Evolutionary conservation across 2,113 vertebrate species (phyloP), one percentile per base, ranked within the genome.

Genomic region (Sterna hirundo): DNA sequence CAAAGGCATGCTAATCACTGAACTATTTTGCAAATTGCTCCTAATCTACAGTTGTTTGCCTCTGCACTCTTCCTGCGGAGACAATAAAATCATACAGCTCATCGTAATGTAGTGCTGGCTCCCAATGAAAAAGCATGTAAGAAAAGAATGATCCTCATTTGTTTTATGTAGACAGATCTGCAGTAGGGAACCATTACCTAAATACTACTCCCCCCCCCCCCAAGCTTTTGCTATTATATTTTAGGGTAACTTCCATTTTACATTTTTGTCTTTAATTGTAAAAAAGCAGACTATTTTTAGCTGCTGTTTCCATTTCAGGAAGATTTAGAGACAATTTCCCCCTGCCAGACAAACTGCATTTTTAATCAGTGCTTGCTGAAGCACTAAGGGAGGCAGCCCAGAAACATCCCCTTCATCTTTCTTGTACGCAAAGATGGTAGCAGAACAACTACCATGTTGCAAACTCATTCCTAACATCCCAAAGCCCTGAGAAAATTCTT

Each of bases 51-150:
- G 60, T 79, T 46, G 61, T 80, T 90, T 65, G 54, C 70, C 66
- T 80, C 71, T 52, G 62, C 62, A 32, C 52, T 75, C 60, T 72
- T 80, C 71, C 71, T 80, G 71, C 13, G 4, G 71, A 80, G 79
- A 76, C 70, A 86, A 85, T 76, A 69, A 96, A 88, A 66, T 46
- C 88, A 79, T 3, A 27, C 18, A 57, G 81, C 55, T 77, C 32
- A 55, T 34, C 2, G 1, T 13, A 49, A 57, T 0, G 13, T 13
- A 44, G 32, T 1, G 0, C 40, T 75, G 19, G 9, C 23, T 68
- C 47, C 52, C 30, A 57, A 1, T 9, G 55, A 81, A 79, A 66
- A 40, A 19, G 30, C 13, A 51, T 8, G n/a, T 2, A 34, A 60
- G 57, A 23, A 81, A 71, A 68, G 51, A 90, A 40, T 2, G 7